These are phyloP conservation scores for Bos indicus DNA, from an alignment of 2,113 vertebrate species.

Conservation along the genomic window DNA sequence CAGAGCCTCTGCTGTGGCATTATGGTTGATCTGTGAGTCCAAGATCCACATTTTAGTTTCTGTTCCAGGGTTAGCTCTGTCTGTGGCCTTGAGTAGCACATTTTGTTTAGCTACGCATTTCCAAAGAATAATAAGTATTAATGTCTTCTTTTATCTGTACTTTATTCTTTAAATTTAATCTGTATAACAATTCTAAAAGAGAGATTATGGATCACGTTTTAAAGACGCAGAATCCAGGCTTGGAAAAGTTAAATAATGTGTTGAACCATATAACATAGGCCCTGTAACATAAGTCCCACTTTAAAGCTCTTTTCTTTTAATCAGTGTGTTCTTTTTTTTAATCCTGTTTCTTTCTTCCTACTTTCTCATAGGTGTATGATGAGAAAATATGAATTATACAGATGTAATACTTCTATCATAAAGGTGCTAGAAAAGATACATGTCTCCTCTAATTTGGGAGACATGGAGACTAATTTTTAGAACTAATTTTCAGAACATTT, in stretches of 20 bases:
- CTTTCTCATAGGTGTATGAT: not conserved
- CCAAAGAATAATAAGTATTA: not conserved
- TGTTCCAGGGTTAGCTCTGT: not conserved
- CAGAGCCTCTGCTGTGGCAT: not conserved
- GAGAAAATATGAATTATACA: not conserved
- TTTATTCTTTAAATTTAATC: not conserved
- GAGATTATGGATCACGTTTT: constrained; percentile 1
- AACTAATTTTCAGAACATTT: not conserved
- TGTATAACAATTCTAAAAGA: not conserved
- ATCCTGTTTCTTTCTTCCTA: not conserved
- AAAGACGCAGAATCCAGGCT: not conserved
- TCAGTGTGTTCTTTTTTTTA: not conserved
- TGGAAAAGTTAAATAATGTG: constrained; percentile 5
- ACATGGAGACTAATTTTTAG: not conserved
- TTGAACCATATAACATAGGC: not conserved
- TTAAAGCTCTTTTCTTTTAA: not conserved
- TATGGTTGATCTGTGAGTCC: not conserved
- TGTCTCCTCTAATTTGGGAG: not conserved
- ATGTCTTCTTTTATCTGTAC: not conserved
- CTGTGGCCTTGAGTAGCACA: not conserved
- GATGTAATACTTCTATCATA: not conserved
- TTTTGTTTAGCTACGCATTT: not conserved
- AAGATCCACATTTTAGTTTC: constrained; percentile 9
- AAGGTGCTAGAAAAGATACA: not conserved
- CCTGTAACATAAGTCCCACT: not conserved